Evolutionary conservation across 2,113 vertebrate species (phyloP).

Genomic region (Antidorcas marsupialis): DNA sequence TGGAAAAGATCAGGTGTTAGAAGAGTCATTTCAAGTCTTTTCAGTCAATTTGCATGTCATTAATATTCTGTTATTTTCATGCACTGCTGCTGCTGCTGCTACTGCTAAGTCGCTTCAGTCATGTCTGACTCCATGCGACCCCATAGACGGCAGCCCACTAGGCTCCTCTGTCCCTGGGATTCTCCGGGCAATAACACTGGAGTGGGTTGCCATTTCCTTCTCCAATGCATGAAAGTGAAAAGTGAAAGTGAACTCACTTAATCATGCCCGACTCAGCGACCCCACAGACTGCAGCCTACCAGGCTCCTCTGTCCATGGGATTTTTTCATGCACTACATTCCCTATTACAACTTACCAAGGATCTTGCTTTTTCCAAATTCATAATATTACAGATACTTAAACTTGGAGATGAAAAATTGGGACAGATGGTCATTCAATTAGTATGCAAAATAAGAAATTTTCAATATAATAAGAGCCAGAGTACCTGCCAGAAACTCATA

Average conservation of each 20-base stretch:
- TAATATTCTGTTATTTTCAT: neutral
- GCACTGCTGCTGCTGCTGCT: neutral
- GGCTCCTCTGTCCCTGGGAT: no score
- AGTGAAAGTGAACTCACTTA: no score
- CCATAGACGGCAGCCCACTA: no score
- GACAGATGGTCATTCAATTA: conserved; percentile 46
- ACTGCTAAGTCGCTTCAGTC: no score
- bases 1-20: neutral
- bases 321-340: neutral
- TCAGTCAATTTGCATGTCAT: neutral
- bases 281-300: no score
- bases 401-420: conserved; percentile 3
- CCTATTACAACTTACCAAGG: neutral
- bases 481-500: conserved; percentile 38
- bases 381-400: conserved; percentile 6
- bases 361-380: neutral
- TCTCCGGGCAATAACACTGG: no score
- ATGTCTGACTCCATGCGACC: rapidly evolving
- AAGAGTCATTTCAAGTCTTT: neutral
- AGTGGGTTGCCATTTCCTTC: no score
- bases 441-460: conserved; percentile 42
- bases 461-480: neutral
- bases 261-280: no score
- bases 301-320: no score
- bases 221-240: no score